Base-by-base conservation (phyloP, 2,888 invertebrate genomes). In the Metalampra italica region DNA sequence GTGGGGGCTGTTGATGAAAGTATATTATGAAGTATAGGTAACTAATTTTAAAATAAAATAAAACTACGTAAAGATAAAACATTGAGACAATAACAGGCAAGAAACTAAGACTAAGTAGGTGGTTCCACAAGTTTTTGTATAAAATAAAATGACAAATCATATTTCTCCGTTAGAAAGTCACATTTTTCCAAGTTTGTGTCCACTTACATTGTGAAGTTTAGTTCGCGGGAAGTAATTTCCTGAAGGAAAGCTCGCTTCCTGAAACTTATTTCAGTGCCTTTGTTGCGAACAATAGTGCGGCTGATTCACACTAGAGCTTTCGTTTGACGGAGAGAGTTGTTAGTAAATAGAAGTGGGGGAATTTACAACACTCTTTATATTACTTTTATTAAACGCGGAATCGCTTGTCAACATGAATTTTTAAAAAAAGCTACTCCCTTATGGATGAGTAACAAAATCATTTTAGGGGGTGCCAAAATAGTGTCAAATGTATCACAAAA, bases 241-340 rank as follows among this genome's bases (percentile, higher is more conserved):
- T 67, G 62, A 60, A 72, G 75, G 75, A 77, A 78, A 78, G 73
- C 70, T 67, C 59, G 64, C 71, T 82, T 79, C 75, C 79, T 73
- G 71, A 63, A 81, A 80, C 75, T 81, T 80, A 80, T 81, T 82
- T 72, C 70, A 66, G 68, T 54, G 63, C 73, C 70, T 82, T 85
- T 86, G 84, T 87, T 68, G 65, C 62, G 75, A 72, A 85, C 86
- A 86, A 84, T 86, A 62, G 78, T 59, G 53, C 58, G 61, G 68
- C 70, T 83, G 84, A 84, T 86, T 87, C 75, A 65, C 64, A 66
- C 66, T 65, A 62, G 36, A n/a, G 65, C 63, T 62, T 66, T 69
- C 58, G 60, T 55, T 42, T 42, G 42, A 42, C 29, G 42, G 29
- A 12, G 12, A 40, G 40, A 29, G n/a, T 29, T 41, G 41, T 29